phyloP scores from a whole-genome alignment of 2,888 invertebrate genomes.

The Polydrusus cervinus region DNA sequence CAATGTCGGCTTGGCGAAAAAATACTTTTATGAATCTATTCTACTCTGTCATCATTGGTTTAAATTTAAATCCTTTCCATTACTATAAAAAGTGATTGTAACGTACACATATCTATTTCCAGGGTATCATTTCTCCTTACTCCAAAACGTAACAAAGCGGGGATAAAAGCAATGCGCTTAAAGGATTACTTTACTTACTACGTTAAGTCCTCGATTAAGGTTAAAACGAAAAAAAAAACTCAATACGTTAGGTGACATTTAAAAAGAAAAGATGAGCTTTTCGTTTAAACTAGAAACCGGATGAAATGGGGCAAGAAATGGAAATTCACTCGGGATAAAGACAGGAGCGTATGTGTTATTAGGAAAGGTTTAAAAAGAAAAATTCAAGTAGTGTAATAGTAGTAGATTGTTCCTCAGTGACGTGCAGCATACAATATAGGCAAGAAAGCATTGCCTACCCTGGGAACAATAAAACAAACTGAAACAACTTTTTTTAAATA shows the following conservation, averaged over 20 bases:
- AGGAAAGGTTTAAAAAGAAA: neutral
- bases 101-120: no score
- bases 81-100: no score
- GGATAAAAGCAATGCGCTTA: neutral
- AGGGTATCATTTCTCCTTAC: no score
- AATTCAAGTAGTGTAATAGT: neutral
- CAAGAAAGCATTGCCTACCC: no score
- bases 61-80: no score
- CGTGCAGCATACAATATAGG: no score
- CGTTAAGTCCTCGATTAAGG: neutral
- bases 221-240: neutral
- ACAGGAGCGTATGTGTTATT: neutral
- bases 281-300: neutral
- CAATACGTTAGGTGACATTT: neutral
- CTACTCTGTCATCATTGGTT: no score
- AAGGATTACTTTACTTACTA: neutral
- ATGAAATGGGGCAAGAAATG: neutral
- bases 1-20: no score
- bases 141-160: neutral
- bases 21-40: no score
- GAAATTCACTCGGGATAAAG: neutral
- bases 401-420: no score
- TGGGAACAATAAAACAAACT: no score
- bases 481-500: no score
- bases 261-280: slow-evolving; percentile 7